These are phyloP conservation scores for Datnioides undecimradiatus DNA, from an alignment of 2,113 vertebrate species.

Conservation along the genomic window DNA sequence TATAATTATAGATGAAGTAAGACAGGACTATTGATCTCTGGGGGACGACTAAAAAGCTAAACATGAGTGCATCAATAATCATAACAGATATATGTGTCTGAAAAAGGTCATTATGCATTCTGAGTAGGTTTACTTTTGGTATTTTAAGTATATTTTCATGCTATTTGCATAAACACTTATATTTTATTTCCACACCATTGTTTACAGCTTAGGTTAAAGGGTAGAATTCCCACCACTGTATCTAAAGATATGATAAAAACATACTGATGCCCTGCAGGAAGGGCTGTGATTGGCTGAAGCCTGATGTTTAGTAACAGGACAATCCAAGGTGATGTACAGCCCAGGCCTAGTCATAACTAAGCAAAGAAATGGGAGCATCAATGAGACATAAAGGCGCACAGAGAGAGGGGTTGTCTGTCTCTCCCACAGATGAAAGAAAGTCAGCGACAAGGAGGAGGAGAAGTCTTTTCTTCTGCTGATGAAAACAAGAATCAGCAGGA, in stretches of 20 bases:
- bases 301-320: slow-evolving; percentile 20
- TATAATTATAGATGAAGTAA: no score
- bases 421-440: slow-evolving; percentile 81
- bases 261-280: not conserved
- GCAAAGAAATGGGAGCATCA: slow-evolving; percentile 63
- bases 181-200: no score
- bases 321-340: not conserved
- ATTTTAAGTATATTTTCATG: no score
- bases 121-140: no score
- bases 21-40: no score
- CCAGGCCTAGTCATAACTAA: slow-evolving; percentile 55
- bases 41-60: no score
- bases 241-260: not conserved
- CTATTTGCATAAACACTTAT: no score
- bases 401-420: slow-evolving; percentile 71
- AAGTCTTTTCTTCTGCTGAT: slow-evolving; percentile 83
- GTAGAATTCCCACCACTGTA: not conserved
- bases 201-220: no score
- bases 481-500: slow-evolving; percentile 85
- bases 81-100: no score
- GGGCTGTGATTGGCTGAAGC: slow-evolving; percentile 25
- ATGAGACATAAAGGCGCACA: slow-evolving; percentile 72
- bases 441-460: slow-evolving; percentile 74
- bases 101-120: no score
- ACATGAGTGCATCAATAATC: no score